Percentiles rank a stretch among this genome's conserved stretches.
These are phyloP conservation scores for Myioborus melanocephalus DNA, from an alignment of 2,797 vertebrate genomes.

Conservation along the genomic window DNA sequence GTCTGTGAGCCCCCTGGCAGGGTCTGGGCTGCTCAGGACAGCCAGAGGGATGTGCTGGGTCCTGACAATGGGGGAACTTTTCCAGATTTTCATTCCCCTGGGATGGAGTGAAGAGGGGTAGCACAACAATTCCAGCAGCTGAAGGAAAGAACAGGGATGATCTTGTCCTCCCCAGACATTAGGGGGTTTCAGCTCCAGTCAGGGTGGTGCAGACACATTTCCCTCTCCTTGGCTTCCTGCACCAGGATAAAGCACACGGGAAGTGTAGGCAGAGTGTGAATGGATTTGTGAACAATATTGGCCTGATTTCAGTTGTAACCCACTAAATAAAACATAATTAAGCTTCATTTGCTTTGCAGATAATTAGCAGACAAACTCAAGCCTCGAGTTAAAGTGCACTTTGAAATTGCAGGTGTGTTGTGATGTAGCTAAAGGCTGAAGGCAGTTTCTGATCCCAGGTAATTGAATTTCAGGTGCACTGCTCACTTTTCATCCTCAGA, in stretches of 20 bases:
- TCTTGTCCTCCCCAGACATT: background rate
- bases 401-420: conserved; percentile 8
- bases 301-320: background rate
- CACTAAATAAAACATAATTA: background rate
- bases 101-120: background rate
- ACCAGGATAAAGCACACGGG: background rate
- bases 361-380: conserved; percentile 18
- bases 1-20: too few species aligned
- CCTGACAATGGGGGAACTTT: background rate
- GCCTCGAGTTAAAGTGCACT: background rate
- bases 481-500: background rate
- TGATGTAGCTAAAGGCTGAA: background rate
- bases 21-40: too few species aligned
- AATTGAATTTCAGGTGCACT: background rate
- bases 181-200: background rate
- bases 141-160: background rate
- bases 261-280: background rate
- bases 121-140: background rate
- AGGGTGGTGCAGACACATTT: background rate
- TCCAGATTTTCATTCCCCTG: background rate
- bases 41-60: too few species aligned
- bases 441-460: background rate
- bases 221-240: background rate
- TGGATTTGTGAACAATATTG: background rate
- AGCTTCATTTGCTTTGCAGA: background rate